A percentile compares a stretch with the other conserved stretches of the same genome.
Conservation (phyloP, 2,797 vertebrate genomes). For the Falco peregrinus region DNA sequence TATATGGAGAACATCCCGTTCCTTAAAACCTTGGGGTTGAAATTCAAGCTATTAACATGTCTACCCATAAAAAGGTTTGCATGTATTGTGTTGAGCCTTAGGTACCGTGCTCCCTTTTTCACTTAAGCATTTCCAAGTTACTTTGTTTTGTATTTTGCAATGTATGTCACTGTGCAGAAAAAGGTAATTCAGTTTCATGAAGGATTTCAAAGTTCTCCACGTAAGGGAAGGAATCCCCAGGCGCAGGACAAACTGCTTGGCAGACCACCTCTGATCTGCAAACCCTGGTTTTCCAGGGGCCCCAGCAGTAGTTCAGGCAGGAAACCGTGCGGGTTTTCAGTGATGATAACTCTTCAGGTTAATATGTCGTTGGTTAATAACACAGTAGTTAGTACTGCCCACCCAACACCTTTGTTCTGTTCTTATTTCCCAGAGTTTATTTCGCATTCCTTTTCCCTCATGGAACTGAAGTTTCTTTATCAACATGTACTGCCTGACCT, state of each 20-base stretch:
- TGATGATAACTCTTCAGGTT: not conserved
- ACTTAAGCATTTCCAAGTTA: not conserved
- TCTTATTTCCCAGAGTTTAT: conserved; percentile 86
- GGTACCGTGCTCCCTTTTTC: not conserved
- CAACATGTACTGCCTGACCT: conserved; percentile 89
- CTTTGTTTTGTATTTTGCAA: not conserved
- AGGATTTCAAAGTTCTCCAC: conserved; percentile 23
- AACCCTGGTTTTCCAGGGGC: not conserved
- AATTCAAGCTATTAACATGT: not conserved
- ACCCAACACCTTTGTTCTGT: conserved; percentile 58
- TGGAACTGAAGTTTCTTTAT: conserved; percentile 91
- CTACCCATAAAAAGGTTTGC: not conserved
- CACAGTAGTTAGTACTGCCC: conserved; percentile 36
- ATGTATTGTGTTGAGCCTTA: not conserved
- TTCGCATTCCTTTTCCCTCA: conserved; percentile 92
- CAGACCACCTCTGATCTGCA: not conserved
- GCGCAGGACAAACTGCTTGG: not conserved
- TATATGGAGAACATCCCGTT: not conserved
- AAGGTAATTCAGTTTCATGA: conserved; percentile 46
- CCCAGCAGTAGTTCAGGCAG: not conserved
- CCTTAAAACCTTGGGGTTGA: not conserved
- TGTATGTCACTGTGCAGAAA: not conserved
- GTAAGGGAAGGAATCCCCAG: not conserved
- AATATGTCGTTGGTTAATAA: conserved; percentile 12
- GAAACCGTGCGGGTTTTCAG: not conserved